Conservation (phyloP, 37 sponge, comb jelly and placozoan genomes). For the Tethya wilhelma region DNA sequence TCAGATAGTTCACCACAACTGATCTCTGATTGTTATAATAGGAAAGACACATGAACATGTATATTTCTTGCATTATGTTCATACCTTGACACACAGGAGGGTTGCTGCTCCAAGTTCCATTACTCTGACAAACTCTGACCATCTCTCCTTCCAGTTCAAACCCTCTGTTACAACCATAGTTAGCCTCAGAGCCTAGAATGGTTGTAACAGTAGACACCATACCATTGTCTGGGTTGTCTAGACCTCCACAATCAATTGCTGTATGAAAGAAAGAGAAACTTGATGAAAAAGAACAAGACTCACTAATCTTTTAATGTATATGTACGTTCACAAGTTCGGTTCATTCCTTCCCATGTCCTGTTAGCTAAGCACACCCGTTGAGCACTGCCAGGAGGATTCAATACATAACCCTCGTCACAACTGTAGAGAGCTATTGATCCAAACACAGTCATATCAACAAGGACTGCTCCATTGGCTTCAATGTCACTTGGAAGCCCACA, state of each 20-base stretch:
- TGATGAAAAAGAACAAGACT: no score
- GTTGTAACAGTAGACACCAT: neutral
- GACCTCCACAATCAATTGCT: conserved; percentile 16
- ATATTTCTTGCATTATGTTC: neutral
- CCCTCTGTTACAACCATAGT: conserved; percentile 57
- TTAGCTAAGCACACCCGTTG: neutral
- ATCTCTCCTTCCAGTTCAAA: conserved; percentile 35
- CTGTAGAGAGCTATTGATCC: neutral
- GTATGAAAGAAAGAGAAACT: no score
- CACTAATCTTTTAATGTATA: neutral
- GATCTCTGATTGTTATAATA: neutral
- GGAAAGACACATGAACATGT: neutral
- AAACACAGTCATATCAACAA: neutral
- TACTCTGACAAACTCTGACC: conserved; percentile 24
- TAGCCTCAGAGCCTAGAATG: conserved; percentile 19
- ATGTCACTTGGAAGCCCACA: no score
- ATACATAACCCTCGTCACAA: neutral
- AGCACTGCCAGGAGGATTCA: neutral
- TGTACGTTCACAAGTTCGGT: no score
- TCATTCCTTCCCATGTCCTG: conserved; percentile 1
- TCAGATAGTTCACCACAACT: neutral
- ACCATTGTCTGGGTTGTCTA: conserved; percentile 33
- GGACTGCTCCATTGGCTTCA: neutral
- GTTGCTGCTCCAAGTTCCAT: conserved; percentile 40
- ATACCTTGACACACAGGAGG: conserved; percentile 37